Evolutionary conservation across 1,140 invertebrate genomes (phyloP).

Genomic region (Plectrocnemia conspersa): DNA sequence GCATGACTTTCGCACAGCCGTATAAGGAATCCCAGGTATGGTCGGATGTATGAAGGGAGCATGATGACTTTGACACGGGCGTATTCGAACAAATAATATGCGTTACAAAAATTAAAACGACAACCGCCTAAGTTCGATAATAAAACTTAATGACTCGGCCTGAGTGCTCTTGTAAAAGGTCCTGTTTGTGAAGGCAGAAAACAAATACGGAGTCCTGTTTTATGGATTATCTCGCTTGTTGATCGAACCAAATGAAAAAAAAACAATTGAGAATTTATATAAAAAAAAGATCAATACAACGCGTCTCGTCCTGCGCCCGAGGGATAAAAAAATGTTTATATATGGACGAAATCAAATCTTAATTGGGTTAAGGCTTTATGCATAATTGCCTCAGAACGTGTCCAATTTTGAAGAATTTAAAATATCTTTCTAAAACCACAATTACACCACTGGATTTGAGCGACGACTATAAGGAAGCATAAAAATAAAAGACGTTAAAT

Average conservation of each 20-base stretch:
- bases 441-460: slow-evolving; percentile 21
- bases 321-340: not conserved
- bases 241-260: slow-evolving; percentile 6
- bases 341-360: slow-evolving; percentile 5
- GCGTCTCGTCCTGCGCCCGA: not conserved
- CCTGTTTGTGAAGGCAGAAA: slow-evolving; percentile 19
- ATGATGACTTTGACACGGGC: slow-evolving; percentile 27
- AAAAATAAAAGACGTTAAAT: slow-evolving; percentile 13
- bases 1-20: slow-evolving; percentile 22
- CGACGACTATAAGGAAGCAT: slow-evolving; percentile 11
- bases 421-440: slow-evolving; percentile 1
- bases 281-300: slow-evolving; percentile 4
- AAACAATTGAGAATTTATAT: not conserved
- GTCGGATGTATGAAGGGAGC: slow-evolving; percentile 19
- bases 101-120: slow-evolving; percentile 29
- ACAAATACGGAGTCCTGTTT: slow-evolving; percentile 27
- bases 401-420: not conserved
- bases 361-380: slow-evolving; percentile 7
- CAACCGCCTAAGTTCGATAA: slow-evolving; percentile 26
- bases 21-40: slow-evolving; percentile 28
- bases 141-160: slow-evolving; percentile 25
- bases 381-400: slow-evolving; percentile 1
- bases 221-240: slow-evolving; percentile 24
- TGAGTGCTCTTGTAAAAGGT: slow-evolving; percentile 19
- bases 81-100: slow-evolving; percentile 21